Conservation (phyloP, 2,888 invertebrate genomes). For the Machimus rusticus region DNA sequence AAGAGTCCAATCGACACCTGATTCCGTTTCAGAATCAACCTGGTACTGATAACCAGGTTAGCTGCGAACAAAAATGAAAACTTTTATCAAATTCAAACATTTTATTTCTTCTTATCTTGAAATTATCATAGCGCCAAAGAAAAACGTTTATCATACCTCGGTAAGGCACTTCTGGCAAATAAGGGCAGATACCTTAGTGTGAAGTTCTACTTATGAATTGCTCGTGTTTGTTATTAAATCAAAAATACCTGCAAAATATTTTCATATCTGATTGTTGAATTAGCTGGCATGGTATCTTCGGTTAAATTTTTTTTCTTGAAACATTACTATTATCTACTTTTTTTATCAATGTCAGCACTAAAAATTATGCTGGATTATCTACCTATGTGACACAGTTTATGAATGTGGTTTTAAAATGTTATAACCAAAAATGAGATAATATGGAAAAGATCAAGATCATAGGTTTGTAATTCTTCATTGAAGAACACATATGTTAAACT, state of each 20-base stretch:
- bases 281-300: too few relatives aligned
- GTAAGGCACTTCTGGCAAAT: not conserved
- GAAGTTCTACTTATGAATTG: too few relatives aligned
- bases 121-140: not conserved
- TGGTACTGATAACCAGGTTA: conserved; percentile 2
- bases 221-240: not conserved
- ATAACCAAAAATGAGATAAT: too few relatives aligned
- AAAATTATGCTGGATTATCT: not conserved
- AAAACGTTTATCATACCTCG: not conserved
- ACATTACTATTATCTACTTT: not conserved
- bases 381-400: not conserved
- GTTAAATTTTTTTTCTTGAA: not conserved
- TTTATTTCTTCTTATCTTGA: not conserved
- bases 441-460: too few relatives aligned
- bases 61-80: not conserved
- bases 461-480: not conserved
- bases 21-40: conserved; percentile 1
- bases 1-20: not conserved
- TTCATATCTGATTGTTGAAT: not conserved
- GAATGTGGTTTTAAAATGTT: too few relatives aligned
- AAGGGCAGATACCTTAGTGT: not conserved
- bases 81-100: not conserved
- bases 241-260: not conserved
- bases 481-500: not conserved
- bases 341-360: not conserved